Evolutionary conservation across 1,140 invertebrate genomes (phyloP).

Genomic region (Anthonomus grandis): DNA sequence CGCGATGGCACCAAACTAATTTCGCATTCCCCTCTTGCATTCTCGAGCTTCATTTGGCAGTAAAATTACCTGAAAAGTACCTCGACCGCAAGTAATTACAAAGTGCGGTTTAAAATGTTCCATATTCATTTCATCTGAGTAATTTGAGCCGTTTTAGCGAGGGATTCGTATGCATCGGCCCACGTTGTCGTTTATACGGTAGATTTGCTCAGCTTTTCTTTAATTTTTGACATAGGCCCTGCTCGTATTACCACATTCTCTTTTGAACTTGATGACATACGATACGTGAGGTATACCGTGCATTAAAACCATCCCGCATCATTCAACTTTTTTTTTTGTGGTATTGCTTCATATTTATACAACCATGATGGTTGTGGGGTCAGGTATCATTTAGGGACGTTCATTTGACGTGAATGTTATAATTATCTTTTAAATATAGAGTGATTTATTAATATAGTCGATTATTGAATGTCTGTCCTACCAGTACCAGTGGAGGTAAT

Average conservation of each 20-base stretch:
- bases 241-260: slow-evolving; percentile 28
- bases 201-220: slow-evolving; percentile 47
- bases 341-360: too few species aligned
- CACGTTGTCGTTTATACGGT: slow-evolving; percentile 40
- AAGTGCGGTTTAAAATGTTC: slow-evolving; percentile 35
- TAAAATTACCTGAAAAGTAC: slow-evolving; percentile 34
- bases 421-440: too few species aligned
- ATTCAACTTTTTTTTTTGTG: too few species aligned
- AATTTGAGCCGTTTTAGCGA: slow-evolving; percentile 37
- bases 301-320: slow-evolving; percentile 2
- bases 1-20: too few species aligned
- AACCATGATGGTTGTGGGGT: too few species aligned
- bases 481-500: too few species aligned
- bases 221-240: slow-evolving; percentile 36
- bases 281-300: slow-evolving; percentile 27
- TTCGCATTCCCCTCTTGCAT: too few species aligned
- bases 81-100: slow-evolving; percentile 38
- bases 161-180: slow-evolving; percentile 18
- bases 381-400: too few species aligned
- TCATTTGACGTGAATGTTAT: too few species aligned
- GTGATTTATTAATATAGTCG: too few species aligned
- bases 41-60: too few species aligned
- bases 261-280: slow-evolving; percentile 25
- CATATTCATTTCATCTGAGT: slow-evolving; percentile 40
- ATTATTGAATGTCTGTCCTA: too few species aligned